These are phyloP conservation scores for Cyclina sinensis DNA, from an alignment of 1,140 invertebrate genomes.

Conservation along the genomic window DNA sequence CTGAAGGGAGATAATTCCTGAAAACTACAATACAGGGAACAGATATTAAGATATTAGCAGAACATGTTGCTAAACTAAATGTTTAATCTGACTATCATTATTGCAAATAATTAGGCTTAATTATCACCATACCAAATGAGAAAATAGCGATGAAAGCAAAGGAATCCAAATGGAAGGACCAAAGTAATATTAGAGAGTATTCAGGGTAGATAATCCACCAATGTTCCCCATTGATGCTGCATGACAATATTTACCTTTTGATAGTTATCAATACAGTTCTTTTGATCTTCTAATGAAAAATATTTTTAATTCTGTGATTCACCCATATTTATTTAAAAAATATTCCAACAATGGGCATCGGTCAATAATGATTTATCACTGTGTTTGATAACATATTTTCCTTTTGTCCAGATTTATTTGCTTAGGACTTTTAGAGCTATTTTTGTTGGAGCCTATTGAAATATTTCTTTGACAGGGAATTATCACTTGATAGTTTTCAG, in stretches of 20 bases:
- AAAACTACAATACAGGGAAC: neutral
- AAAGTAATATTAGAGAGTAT: no score
- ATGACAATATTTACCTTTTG: neutral
- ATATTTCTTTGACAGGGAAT: neutral
- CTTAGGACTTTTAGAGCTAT: neutral
- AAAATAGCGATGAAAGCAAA: no score
- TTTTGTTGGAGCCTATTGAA: neutral
- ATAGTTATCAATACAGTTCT: neutral
- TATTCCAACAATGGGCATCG: neutral
- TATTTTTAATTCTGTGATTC: neutral
- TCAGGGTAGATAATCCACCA: no score
- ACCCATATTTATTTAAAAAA: no score
- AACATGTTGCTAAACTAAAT: no score
- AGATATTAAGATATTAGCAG: no score
- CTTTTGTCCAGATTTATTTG: constrained; percentile 23
- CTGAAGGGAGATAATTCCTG: neutral
- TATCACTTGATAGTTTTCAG: no score
- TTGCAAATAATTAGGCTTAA: no score
- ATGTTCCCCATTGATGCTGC: no score
- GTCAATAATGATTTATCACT: neutral
- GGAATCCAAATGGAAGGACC: no score
- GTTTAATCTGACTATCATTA: no score
- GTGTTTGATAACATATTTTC: neutral
- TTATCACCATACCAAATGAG: no score
- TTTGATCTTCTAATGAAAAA: neutral